phyloP scores from a whole-genome alignment of 2,888 invertebrate species.

The Gisinianus flammeolus region DNA sequence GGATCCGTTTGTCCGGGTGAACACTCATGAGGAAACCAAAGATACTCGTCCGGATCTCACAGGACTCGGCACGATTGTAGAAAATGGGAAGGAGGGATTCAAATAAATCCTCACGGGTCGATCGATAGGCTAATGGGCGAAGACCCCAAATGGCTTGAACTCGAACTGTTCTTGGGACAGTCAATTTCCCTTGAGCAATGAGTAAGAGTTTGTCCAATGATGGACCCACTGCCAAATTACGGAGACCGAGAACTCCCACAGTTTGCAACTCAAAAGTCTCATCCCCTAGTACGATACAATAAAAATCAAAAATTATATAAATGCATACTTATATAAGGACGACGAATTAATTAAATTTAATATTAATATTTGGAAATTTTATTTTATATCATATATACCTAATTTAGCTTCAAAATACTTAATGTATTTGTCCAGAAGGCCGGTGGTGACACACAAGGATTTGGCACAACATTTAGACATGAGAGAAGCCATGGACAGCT shows the following conservation, averaged over 20 bases:
- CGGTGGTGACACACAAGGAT: slow-evolving; percentile 46
- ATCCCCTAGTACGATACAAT: too few species aligned
- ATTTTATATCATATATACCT: slow-evolving; percentile 17
- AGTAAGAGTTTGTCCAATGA: slow-evolving; percentile 52
- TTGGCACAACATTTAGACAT: slow-evolving; percentile 54
- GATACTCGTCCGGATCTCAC: slow-evolving; percentile 52
- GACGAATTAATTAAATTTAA: too few species aligned
- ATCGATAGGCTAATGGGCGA: slow-evolving; percentile 39
- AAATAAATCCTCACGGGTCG: slow-evolving; percentile 37
- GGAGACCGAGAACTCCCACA: slow-evolving; percentile 51
- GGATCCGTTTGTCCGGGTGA: slow-evolving; percentile 47
- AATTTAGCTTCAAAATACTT: slow-evolving; percentile 52
- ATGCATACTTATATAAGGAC: too few species aligned
- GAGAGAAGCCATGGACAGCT: slow-evolving; percentile 53
- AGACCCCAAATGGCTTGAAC: slow-evolving; percentile 57
- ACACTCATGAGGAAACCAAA: slow-evolving; percentile 53
- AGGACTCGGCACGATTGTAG: slow-evolving; percentile 55
- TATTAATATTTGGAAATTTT: too few species aligned
- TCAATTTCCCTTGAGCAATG: slow-evolving; percentile 47
- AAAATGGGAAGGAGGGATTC: slow-evolving; percentile 53
- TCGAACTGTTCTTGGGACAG: slow-evolving; percentile 44
- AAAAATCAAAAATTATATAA: slow-evolving; percentile 13
- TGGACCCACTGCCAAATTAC: slow-evolving; percentile 51
- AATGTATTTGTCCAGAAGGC: slow-evolving; percentile 55
- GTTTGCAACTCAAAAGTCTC: slow-evolving; percentile 49